phyloP scores from a whole-genome alignment of 2,113 vertebrate genomes.

The Ptilonorhynchus violaceus region DNA sequence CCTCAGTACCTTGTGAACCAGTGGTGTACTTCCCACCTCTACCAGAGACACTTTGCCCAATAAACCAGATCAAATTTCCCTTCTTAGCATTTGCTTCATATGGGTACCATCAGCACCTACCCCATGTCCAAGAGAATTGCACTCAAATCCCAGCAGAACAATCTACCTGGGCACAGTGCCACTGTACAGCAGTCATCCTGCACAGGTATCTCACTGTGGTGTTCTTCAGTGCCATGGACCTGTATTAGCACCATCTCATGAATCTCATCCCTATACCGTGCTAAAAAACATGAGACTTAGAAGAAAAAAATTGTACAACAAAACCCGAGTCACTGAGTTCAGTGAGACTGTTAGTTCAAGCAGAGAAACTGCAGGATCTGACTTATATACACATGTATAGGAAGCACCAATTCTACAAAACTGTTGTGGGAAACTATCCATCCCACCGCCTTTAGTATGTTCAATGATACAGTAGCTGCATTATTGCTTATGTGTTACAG shows the following conservation, averaged over 20 bases:
- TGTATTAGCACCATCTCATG: neutral
- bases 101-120: neutral
- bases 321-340: neutral
- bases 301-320: neutral
- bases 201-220: neutral
- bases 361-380: neutral
- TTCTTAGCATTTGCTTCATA: neutral
- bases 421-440: neutral
- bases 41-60: neutral
- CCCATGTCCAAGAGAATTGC: neutral
- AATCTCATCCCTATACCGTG: neutral
- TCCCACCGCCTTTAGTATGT: neutral
- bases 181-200: neutral
- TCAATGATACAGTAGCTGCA: neutral
- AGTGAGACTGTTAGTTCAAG: neutral
- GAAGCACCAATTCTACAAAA: neutral
- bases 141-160: neutral
- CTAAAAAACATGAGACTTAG: neutral
- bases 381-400: neutral
- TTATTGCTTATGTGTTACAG: neutral
- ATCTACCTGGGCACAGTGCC: neutral
- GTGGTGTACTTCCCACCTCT: neutral
- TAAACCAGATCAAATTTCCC: neutral
- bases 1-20: neutral
- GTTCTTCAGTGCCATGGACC: neutral